Percentiles rank a stretch among this genome's conserved stretches.
Evolutionary conservation across 2,797 vertebrate species (phyloP).

Genomic region (Channa striata): DNA sequence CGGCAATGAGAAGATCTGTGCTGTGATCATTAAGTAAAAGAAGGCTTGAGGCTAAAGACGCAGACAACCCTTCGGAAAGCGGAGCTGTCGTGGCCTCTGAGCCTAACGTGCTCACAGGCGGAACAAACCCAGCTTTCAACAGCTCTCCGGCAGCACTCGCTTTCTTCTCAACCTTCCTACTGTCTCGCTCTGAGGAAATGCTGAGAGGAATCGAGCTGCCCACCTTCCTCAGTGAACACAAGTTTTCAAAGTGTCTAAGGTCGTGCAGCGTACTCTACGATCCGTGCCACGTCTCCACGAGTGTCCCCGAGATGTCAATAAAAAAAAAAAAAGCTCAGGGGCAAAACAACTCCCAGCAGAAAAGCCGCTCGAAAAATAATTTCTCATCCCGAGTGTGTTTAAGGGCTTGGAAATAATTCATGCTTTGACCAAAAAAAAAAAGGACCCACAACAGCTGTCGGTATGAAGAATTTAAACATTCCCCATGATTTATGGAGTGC

Average conservation of each 20-base stretch:
- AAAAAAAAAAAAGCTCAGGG: conserved; percentile 39
- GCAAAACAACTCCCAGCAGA: conserved; percentile 56
- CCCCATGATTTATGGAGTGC: conserved; percentile 38
- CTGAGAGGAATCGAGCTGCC: conserved; percentile 42
- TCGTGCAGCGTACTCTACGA: conserved; percentile 28
- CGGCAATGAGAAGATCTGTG: not conserved
- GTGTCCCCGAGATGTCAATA: conserved; percentile 41
- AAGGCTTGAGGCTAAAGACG: not conserved
- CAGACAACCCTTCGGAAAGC: not conserved
- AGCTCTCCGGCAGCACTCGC: conserved; percentile 17
- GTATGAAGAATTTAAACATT: conserved; percentile 46
- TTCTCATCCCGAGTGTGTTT: conserved; percentile 49
- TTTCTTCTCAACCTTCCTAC: conserved; percentile 19
- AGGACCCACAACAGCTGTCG: conserved; percentile 44
- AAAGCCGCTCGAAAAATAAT: conserved; percentile 48
- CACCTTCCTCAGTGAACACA: conserved; percentile 30
- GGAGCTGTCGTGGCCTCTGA: conserved; percentile 1
- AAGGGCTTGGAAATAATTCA: conserved; percentile 50
- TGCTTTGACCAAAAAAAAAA: conserved; percentile 15
- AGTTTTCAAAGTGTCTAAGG: conserved; percentile 33
- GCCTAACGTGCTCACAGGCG: not conserved
- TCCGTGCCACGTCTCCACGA: conserved; percentile 36
- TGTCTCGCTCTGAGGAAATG: conserved; percentile 20
- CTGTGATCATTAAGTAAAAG: conserved; percentile 10
- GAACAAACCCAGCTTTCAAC: conserved; percentile 17